A percentile compares a stretch with the other conserved stretches of the same genome.
Evolutionary conservation across 2,888 invertebrate species (phyloP).

Genomic region (Trichogramma dendrolimi): DNA sequence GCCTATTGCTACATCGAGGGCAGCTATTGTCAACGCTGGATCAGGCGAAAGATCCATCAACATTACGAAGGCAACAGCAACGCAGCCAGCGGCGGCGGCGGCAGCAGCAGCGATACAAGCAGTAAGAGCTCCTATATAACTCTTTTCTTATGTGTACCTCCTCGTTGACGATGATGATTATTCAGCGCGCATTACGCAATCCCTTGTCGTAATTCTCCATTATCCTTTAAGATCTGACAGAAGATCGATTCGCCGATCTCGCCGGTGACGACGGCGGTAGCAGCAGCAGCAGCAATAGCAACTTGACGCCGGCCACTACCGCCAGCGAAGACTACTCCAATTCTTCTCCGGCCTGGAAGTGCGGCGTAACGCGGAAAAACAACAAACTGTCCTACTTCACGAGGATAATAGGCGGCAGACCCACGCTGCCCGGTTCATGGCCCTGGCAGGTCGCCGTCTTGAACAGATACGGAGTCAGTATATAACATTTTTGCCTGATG

Average conservation of each 20-base stretch:
- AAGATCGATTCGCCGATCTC: constrained; percentile 44
- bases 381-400: constrained; percentile 50
- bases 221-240: constrained; percentile 34
- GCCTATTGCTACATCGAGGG: constrained; percentile 82
- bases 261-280: constrained; percentile 40
- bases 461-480: constrained; percentile 71
- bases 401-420: constrained; percentile 82
- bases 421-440: constrained; percentile 79
- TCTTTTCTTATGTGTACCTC: too few species aligned
- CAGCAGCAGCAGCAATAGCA: constrained; percentile 32
- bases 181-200: too few species aligned
- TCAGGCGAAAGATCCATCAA: constrained; percentile 48
- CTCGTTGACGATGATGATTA: too few species aligned
- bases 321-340: constrained; percentile 29
- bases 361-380: constrained; percentile 40
- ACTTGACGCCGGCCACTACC: constrained; percentile 16
- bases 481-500: not conserved
- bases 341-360: constrained; percentile 38
- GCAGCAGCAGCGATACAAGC: too few species aligned
- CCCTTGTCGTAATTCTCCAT: not conserved
- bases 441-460: constrained; percentile 93
- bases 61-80: constrained; percentile 44
- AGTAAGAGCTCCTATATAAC: too few species aligned
- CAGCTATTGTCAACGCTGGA: constrained; percentile 74
- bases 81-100: too few species aligned